Base-by-base conservation (phyloP, 2,888 invertebrate genomes). In the Phyllotreta cruciferae region DNA sequence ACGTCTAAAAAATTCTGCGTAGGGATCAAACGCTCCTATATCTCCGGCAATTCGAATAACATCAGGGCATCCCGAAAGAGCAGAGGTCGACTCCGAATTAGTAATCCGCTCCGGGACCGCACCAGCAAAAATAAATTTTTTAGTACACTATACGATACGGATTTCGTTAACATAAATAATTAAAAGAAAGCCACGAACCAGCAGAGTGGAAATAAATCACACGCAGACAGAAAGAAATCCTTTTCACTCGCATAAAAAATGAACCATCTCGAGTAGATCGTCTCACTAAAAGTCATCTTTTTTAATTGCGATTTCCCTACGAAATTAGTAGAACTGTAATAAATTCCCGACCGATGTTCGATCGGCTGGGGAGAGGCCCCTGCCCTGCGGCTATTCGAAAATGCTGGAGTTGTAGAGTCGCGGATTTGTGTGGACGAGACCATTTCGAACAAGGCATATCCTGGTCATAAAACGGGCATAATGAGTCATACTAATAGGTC, bases 401-500 rank as follows among this genome's bases (percentile, higher is more conserved):
- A 54, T 64, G 47, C 53, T n/a, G 61, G 54, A 61, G 54, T 57
- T 44, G 54, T 52, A 42, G 44, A 45, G 56, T 56, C 39, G 54
- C 45, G 47, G 44, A 45, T 52, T 56, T 64, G 56, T 64, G 56
- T 55, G 63, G 36, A 53, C 52, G 53, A 47, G 56, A 66, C 56
- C 62, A 63, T 70, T 67, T 62, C n/a, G 60, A 67, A 66, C 68
- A 62, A 62, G 66, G 65, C 65, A 68, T 62, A 68, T 68, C 63
- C 60, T 24, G 58, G 70, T 74, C 74, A 73, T 76, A 75, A 75
- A 75, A 70, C 70, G 71, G 74, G 70, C 73, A 70, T 75, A 74
- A 76, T 75, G 76, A 76, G 74, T 74, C 73, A 76, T 75, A 74
- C 73, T 74, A 73, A 72, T 70, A 69, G 72, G 73, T 70, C 73